These are phyloP conservation scores for Drosophila quinaria DNA, from an alignment of 2,888 invertebrate genomes.

Conservation along the genomic window DNA sequence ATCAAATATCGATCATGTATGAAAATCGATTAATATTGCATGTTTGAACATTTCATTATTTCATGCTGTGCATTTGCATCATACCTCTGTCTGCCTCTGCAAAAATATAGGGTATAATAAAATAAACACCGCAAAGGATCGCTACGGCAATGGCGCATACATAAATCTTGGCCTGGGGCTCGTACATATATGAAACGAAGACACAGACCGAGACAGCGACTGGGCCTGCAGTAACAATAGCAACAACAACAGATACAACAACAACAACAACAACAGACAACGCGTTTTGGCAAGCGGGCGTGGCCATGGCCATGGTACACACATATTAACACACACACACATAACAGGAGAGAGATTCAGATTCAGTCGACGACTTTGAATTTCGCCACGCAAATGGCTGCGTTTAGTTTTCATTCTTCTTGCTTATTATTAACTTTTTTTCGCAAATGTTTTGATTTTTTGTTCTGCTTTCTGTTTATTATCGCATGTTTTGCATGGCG, in stretches of 20 bases:
- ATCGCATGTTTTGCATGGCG: slow-evolving; percentile 35
- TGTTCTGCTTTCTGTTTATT: slow-evolving; percentile 46
- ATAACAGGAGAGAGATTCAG: slow-evolving; percentile 32
- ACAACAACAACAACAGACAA: slow-evolving; percentile 38
- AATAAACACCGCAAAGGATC: slow-evolving; percentile 69
- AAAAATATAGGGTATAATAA: slow-evolving; percentile 53
- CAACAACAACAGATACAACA: slow-evolving; percentile 14
- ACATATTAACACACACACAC: slow-evolving; percentile 20
- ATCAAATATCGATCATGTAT: too few relatives aligned
- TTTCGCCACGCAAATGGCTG: slow-evolving; percentile 71
- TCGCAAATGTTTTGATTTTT: slow-evolving; percentile 37
- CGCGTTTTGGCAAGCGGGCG: slow-evolving; percentile 62
- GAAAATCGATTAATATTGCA: too few relatives aligned
- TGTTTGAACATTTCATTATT: background rate
- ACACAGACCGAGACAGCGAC: slow-evolving; percentile 11
- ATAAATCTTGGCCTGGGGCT: slow-evolving; percentile 67
- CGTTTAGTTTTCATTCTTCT: slow-evolving; percentile 57
- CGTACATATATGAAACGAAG: slow-evolving; percentile 21
- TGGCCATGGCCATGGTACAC: slow-evolving; percentile 45
- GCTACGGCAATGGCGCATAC: slow-evolving; percentile 57
- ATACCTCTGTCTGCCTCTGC: background rate
- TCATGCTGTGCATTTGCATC: background rate
- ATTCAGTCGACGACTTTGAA: slow-evolving; percentile 59
- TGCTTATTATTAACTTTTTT: slow-evolving; percentile 42
- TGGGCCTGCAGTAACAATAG: slow-evolving; percentile 15